Evolutionary conservation across 92 coral and sea anemone genomes (phyloP).

Genomic region (Parazoanthus darwini): DNA sequence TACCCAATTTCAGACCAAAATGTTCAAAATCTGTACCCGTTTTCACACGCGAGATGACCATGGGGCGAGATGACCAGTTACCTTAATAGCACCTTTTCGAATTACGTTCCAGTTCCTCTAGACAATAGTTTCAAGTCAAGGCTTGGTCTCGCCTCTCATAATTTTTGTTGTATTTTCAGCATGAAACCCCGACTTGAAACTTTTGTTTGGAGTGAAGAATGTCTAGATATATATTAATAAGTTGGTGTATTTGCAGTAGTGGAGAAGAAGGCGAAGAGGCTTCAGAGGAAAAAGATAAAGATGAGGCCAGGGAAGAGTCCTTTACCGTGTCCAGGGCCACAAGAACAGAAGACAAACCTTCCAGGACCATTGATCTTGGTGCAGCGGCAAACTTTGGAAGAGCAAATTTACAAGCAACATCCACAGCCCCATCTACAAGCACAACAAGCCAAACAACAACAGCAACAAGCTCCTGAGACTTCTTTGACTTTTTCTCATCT

Average conservation of each 20-base stretch:
- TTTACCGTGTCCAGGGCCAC: conserved; percentile 50
- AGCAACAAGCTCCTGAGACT: conserved; percentile 57
- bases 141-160: too few relatives aligned
- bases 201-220: not conserved
- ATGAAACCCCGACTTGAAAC: too few relatives aligned
- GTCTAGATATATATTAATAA: not conserved
- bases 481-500: conserved; percentile 78
- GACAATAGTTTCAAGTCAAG: too few relatives aligned
- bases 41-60: too few relatives aligned
- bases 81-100: too few relatives aligned
- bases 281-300: conserved; percentile 76
- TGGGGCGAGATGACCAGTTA: too few relatives aligned
- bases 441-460: conserved; percentile 51
- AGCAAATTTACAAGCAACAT: conserved; percentile 7
- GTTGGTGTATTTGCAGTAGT: conserved; percentile 4
- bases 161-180: too few relatives aligned
- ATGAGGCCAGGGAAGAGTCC: conserved; percentile 58
- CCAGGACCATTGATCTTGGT: conserved; percentile 86
- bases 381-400: conserved; percentile 86
- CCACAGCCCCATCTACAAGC: conserved; percentile 30
- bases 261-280: conserved; percentile 94
- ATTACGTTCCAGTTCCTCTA: too few relatives aligned
- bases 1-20: too few relatives aligned
- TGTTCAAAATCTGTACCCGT: too few relatives aligned
- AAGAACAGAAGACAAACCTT: conserved; percentile 49